Conservation (phyloP, 2,113 vertebrate genomes). For the Cyphomyrus discorhynchus region DNA sequence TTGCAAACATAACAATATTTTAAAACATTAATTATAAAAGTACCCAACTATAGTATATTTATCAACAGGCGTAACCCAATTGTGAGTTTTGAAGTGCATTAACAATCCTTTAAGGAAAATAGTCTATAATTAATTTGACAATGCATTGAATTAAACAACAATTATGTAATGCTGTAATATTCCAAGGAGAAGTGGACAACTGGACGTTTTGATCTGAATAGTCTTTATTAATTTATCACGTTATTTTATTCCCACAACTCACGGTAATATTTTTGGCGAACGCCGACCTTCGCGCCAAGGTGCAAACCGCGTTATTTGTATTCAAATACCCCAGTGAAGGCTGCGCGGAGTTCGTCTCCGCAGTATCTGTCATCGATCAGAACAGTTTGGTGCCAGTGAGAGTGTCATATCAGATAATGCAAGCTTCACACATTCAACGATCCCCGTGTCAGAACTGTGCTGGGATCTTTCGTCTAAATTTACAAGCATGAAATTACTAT, state of each 20-base stretch:
- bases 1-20: not conserved
- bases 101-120: not conserved
- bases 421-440: slow-evolving; percentile 43
- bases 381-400: slow-evolving; percentile 38
- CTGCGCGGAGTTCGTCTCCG: slow-evolving; percentile 37
- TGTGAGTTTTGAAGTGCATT: not conserved
- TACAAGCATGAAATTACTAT: slow-evolving; percentile 48
- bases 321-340: slow-evolving; percentile 31
- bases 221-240: not conserved
- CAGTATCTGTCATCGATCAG: slow-evolving; percentile 50
- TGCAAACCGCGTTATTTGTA: slow-evolving; percentile 20
- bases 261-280: not conserved
- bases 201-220: not conserved
- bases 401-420: slow-evolving; percentile 52
- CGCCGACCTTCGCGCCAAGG: not conserved
- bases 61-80: not conserved
- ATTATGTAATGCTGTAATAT: not conserved
- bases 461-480: slow-evolving; percentile 43
- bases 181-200: not conserved
- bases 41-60: not conserved
- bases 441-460: slow-evolving; percentile 41
- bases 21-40: not conserved
- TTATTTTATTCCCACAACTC: not conserved
- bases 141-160: not conserved
- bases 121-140: not conserved